A percentile compares a stretch with the other conserved stretches of the same genome.
Conservation (phyloP, 2,797 vertebrate genomes). For the Accipiter minullus region DNA sequence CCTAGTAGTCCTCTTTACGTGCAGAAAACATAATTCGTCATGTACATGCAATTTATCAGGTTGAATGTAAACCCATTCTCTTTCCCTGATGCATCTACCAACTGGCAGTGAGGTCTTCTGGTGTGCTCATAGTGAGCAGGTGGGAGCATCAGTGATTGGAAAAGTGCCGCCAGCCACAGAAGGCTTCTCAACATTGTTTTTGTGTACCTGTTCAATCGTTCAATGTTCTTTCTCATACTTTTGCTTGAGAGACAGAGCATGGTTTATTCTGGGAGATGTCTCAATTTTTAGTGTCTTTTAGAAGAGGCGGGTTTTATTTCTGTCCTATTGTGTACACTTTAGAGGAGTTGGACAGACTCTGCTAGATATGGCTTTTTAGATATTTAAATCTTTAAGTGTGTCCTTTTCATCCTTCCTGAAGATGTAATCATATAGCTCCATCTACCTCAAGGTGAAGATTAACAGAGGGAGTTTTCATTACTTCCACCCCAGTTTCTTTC, state of each 20-base stretch:
- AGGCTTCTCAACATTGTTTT: background rate
- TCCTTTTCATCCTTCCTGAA: background rate
- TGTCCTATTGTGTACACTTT: background rate
- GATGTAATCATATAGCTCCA: accelerated
- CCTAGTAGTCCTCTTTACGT: background rate
- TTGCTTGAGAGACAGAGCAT: background rate
- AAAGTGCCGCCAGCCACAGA: background rate
- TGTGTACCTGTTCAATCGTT: background rate
- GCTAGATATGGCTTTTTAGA: background rate
- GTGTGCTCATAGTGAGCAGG: background rate
- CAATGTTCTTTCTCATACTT: background rate
- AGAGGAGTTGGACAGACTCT: background rate
- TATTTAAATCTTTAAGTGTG: background rate
- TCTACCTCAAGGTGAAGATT: background rate
- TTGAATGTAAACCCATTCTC: background rate
- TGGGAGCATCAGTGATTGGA: background rate
- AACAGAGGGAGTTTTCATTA: background rate
- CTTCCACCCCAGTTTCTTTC: background rate
- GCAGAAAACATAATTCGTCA: background rate
- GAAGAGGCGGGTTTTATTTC: background rate
- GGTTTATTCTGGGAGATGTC: background rate
- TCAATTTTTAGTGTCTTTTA: background rate
- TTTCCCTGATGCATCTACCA: background rate
- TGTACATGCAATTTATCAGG: background rate
- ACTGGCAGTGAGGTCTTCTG: background rate